A percentile compares a stretch with the other conserved stretches of the same genome.
Conservation (phyloP, 1,140 invertebrate species). For the Pseudomyrmex gracilis region DNA sequence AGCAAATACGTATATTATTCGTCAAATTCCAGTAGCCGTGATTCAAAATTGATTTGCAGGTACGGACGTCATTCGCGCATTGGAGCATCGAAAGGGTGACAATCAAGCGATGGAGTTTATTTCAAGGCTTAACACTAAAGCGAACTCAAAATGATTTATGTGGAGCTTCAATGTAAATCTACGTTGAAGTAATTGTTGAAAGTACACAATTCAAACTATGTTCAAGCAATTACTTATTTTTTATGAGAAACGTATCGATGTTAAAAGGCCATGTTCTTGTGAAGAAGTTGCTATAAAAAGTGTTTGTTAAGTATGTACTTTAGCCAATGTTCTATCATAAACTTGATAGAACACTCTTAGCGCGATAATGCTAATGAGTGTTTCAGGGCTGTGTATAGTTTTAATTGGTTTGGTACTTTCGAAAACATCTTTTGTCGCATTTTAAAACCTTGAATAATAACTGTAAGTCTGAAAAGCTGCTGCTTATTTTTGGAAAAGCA, state of each 20-base stretch:
- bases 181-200: conserved; percentile 40
- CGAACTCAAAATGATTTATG: conserved; percentile 69
- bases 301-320: neutral
- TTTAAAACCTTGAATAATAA: conserved; percentile 53
- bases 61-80: conserved; percentile 91
- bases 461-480: conserved; percentile 70
- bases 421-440: conserved; percentile 47
- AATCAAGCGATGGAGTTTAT: conserved; percentile 96
- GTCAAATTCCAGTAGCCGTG: neutral
- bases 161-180: conserved; percentile 22
- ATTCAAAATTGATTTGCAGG: conserved; percentile 86
- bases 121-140: conserved; percentile 91
- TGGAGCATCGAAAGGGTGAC: conserved; percentile 95
- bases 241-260: neutral
- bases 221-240: conserved; percentile 27
- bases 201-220: conserved; percentile 44
- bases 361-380: conserved; percentile 7
- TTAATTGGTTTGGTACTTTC: conserved; percentile 27
- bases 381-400: conserved; percentile 53
- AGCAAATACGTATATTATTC: neutral
- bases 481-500: conserved; percentile 32
- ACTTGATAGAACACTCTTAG: neutral
- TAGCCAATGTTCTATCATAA: neutral
- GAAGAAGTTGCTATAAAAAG: neutral
- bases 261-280: conserved; percentile 10